Evolutionary conservation across 2,888 invertebrate genomes (phyloP), one percentile per base, ranked within the genome.

Genomic region (Branchellion lobata): DNA sequence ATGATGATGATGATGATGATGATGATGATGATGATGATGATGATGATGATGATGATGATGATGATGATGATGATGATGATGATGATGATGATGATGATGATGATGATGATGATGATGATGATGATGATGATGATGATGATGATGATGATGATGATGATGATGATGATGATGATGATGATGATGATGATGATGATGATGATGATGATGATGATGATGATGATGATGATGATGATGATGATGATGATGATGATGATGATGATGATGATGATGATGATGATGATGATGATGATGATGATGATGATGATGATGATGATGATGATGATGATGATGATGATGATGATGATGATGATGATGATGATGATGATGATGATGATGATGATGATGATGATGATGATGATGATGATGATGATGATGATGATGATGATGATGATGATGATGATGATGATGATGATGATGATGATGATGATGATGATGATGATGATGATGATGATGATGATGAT

Each of bases 401-500:
- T 27, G 65, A 65, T 65, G 65, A 29, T 65, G 65, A 65, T 65
- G 65, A 21, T 65, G 65, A 29, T 65, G 65, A 65, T 65, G 65
- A 21, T 65, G 65, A 24, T 65, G 65, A 24, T 65, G 65, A 65
- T 65, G 65, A 65, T 65, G 65, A 65, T 65, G 65, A 27, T 29
- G 65, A 8, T 29, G 29, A 65, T 65, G 24, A 65, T 27, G 27
- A 8, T 27, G 27, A 3, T 53, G 53, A 11, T 33, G 34, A 3
- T 24, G 79, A 74, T 27, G 81, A 81, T 53, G 33, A 57, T 51
- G 81, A 76, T 36, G 79, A 68, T 77, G 61, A 40, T 27, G 47
- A 78, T 61, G 79, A 33, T 34, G 80, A 78, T 33, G 78, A 72
- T 68, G 80, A 77, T n/a, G 81, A 78, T 27, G 33, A 21, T 31